Conservation (phyloP, 2,888 invertebrate species). For the Leptinotarsa tumamoca region DNA sequence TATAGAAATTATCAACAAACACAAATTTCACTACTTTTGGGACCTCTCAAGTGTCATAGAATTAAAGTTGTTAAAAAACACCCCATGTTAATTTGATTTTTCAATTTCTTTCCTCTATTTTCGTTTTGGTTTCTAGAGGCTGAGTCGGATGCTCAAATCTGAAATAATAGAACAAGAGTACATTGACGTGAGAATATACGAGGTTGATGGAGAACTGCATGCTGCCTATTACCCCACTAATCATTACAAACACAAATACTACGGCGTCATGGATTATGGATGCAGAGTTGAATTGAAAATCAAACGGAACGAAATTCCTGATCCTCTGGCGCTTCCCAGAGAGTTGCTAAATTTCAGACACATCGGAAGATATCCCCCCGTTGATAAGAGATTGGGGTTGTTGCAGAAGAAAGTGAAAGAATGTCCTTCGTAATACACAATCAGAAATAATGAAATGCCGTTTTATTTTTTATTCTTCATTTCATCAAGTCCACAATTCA, state of each 20-base stretch:
- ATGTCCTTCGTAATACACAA: not conserved
- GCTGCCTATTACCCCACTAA: conserved; percentile 65
- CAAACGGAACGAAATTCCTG: conserved; percentile 56
- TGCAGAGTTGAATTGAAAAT: conserved; percentile 60
- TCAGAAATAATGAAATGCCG: not conserved
- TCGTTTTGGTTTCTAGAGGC: conserved; percentile 56
- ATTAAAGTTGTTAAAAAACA: not conserved
- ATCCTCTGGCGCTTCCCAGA: conserved; percentile 52
- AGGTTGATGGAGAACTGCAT: conserved; percentile 61
- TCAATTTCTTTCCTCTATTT: not conserved
- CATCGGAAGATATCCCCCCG: conserved; percentile 58
- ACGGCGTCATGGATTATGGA: conserved; percentile 69
- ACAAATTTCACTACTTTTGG: too few relatives aligned
- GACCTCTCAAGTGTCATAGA: too few relatives aligned
- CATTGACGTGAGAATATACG: conserved; percentile 66
- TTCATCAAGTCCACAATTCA: too few relatives aligned
- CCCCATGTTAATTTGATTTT: not conserved
- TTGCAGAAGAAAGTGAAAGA: conserved; percentile 15
- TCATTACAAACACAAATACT: conserved; percentile 71
- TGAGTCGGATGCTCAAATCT: conserved; percentile 64
- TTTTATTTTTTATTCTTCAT: too few relatives aligned
- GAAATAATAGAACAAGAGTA: conserved; percentile 64
- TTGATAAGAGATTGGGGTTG: conserved; percentile 46
- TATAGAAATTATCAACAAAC: too few relatives aligned
- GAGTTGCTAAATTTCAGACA: conserved; percentile 56